These are phyloP conservation scores for Aurelia aurita complex sp. Pacific DNA, from an alignment of 30 jellyfish, hydroid and myxozoan species.

Conservation along the genomic window DNA sequence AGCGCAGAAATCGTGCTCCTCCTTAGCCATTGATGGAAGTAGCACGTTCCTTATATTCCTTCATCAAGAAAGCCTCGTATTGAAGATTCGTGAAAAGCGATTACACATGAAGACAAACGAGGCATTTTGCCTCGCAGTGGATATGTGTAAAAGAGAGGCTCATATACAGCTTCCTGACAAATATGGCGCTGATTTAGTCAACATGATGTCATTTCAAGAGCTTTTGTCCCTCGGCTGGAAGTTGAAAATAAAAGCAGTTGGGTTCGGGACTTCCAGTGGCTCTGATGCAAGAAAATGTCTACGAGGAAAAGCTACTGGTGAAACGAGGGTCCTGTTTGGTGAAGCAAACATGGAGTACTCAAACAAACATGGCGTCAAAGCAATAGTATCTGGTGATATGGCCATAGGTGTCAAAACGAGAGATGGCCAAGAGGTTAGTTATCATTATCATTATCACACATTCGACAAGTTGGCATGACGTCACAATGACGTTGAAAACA, in stretches of 20 bases:
- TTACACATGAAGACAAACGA: constrained; percentile 34
- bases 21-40: constrained; percentile 67
- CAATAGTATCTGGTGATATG: constrained; percentile 62
- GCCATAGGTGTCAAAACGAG: constrained; percentile 29
- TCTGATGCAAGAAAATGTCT: constrained; percentile 53
- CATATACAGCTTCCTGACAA: constrained; percentile 74
- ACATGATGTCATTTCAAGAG: constrained; percentile 61
- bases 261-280: constrained; percentile 49
- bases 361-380: constrained; percentile 50
- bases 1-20: constrained; percentile 43
- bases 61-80: constrained; percentile 47
- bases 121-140: constrained; percentile 77
- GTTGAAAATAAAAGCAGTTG: constrained; percentile 50
- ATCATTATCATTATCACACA: too few relatives aligned
- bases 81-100: constrained; percentile 56
- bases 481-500: too few relatives aligned
- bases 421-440: constrained; percentile 72
- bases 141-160: constrained; percentile 73
- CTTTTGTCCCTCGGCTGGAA: constrained; percentile 77
- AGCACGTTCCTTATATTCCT: constrained; percentile 58
- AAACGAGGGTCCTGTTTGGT: constrained; percentile 67
- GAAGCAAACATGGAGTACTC: constrained; percentile 32
- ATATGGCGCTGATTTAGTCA: constrained; percentile 38
- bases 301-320: neutral
- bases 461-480: too few relatives aligned